Base-by-base conservation (phyloP, 2,113 vertebrate species). In the Brachionichthys hirsutus region DNA sequence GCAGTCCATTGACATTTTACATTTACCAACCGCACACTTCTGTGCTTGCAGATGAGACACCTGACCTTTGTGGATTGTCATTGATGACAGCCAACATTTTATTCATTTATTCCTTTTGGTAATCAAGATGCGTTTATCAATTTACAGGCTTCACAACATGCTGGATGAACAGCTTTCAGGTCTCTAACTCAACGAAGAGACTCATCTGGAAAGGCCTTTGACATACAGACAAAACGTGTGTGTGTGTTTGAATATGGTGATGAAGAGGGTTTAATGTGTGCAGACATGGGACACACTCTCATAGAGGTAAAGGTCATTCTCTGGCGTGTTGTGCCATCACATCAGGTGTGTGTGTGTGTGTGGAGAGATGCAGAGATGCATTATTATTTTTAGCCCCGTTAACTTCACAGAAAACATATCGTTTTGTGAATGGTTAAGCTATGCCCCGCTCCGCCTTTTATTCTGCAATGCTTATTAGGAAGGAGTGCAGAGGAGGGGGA, bases 311-410 rank as follows among this genome's bases (percentile, higher is more conserved):
- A 56, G 36, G 51, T 64, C 46, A 18, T 15, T 20, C 40, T 52
- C 7, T 10, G 6, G 24, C 8, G 24, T 30, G 24, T 6, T 30
- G 36, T 34, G n/a, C 46, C 17, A 19, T 63, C 62, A 67, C 38
- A 18, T 62, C 44, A 58, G 20, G 20, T 53, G 57, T 34, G 19
- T 19, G 9, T 12, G 7, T 54, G 24, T 3, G 1, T 69, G 54
- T 51, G 18, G 19, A 77, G 59, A 40, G 44, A 58, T 38, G 56
- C 58, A 34, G 59, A 64, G 69, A 83, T 76, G 80, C 73, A 67
- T 73, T 73, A 58, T 69, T 84, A 80, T 77, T 82, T 83, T 80
- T 79, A 82, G 66, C 67, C 9, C 71, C 0, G 53, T 62, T 70
- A 67, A 54, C 65, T 70, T 75, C 51, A 47, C 49, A 59, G 52